Evolutionary conservation across 2,113 vertebrate genomes (phyloP).

Genomic region (Nerophis lumbriciformis): DNA sequence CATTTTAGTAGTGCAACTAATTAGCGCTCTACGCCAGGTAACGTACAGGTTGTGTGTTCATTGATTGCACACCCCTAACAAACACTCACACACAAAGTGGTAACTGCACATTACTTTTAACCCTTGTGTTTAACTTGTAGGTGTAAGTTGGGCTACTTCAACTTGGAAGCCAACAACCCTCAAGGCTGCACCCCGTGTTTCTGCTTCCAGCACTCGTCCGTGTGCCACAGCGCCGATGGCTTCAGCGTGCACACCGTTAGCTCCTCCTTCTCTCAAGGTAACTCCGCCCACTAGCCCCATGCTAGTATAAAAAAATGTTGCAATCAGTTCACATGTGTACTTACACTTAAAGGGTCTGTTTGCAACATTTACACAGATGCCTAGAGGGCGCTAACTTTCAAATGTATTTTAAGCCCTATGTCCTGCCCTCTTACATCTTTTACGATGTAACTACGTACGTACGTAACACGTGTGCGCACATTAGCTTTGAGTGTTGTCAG

Average conservation of each 20-base stretch:
- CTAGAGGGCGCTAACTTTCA: too few relatives aligned
- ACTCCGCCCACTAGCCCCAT: too few relatives aligned
- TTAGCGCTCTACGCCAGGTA: background rate
- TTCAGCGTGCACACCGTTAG: slow-evolving; percentile 77
- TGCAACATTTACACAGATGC: too few relatives aligned
- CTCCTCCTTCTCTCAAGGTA: slow-evolving; percentile 81
- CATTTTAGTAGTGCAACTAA: too few relatives aligned
- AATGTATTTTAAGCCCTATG: too few relatives aligned
- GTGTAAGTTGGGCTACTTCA: slow-evolving; percentile 94
- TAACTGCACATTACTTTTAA: background rate
- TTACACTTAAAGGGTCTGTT: background rate
- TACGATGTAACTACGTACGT: too few relatives aligned
- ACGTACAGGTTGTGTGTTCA: background rate
- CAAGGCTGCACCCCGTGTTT: slow-evolving; percentile 92
- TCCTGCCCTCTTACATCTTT: too few relatives aligned
- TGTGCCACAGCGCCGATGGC: slow-evolving; percentile 81
- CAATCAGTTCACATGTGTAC: background rate
- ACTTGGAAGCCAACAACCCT: slow-evolving; percentile 81
- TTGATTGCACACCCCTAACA: too few relatives aligned
- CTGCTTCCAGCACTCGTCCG: slow-evolving; percentile 94
- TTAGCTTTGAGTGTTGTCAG: too few relatives aligned
- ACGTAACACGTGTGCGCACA: too few relatives aligned
- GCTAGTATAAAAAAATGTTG: too few relatives aligned
- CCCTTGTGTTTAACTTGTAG: slow-evolving; percentile 57
- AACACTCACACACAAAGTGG: slow-evolving; percentile 1